Evolutionary conservation across 1,140 invertebrate species (phyloP), one percentile per base, ranked within the genome.

Genomic region (Triops longicaudatus): DNA sequence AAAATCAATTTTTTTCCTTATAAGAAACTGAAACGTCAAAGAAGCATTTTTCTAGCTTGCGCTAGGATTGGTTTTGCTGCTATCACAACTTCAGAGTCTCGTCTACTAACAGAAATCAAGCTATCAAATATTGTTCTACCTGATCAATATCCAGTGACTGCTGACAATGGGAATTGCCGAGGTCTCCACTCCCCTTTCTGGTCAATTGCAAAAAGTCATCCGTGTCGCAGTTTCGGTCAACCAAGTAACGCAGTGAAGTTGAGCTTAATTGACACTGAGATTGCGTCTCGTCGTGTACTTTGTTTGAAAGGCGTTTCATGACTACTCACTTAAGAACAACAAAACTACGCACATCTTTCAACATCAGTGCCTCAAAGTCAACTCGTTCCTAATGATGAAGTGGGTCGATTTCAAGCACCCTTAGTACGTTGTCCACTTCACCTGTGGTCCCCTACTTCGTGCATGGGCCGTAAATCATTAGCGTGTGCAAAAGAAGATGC

Each of bases 81-180:
- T 22, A 22, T 63, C n/a, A 63, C 31, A 37, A 37, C 17, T 14
- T 63, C 50, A 9, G 50, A 17, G 17, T 22, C 50, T 6, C 50
- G 10, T 63, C 50, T 63, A 11, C n/a, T 63, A 63, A 22, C 50
- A 63, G 50, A 63, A n/a, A 63, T 63, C 50, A 63, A 63, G 50
- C 50, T 63, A 9, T 22, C 50, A 63, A 63, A 63, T 63, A 63
- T 63, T 63, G n/a, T 22, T 17, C 17, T 63, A 63, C 50, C 50
- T 63, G 50, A 63, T 63, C 50, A 63, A 63, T 63, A 63, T 63
- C 50, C 50, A 63, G 50, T 63, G 50, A 63, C 50, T 63, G 50
- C 50, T 63, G 50, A 63, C 17, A 22, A 63, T 63, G 50, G 50
- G 50, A 63, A 63, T 63, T 63, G 50, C 14, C 50, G 50, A 63